Evolutionary conservation across 2,113 vertebrate species (phyloP), one percentile per base, ranked within the genome.

Genomic region (Amia ocellicauda): DNA sequence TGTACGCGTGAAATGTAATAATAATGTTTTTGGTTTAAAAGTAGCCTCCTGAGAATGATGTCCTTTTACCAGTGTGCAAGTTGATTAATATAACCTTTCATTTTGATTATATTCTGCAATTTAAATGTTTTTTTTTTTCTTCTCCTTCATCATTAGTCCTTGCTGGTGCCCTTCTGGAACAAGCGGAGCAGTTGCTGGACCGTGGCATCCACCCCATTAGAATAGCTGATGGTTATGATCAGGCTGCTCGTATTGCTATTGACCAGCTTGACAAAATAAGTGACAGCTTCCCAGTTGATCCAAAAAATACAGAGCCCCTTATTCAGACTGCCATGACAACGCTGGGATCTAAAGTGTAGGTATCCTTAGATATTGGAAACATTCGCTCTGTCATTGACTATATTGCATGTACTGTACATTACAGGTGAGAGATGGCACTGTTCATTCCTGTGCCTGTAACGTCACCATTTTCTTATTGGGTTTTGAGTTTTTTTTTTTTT

Each of bases 321-420:
- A 80, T 99, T 78, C 94, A 98, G 84, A 99, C 97, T 0, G 97
- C 97, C 42, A 98, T 98, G 86, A 99, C 97, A 50, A 98, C 97
- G 0, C 84, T 99, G 13, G 96, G 97, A 56, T 99, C 97, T 66
- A 99, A 99, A 93, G 93, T 99, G 97, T 99, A 77, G 80, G 93
- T 86, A 0, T 41, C 41, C 20, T 7, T 19, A 31, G 29, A 22
- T 2, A 26, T n/a, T 19, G 19, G n/a, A n/a, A n/a, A n/a, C n/a
- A n/a, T n/a, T n/a, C n/a, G n/a, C n/a, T n/a, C n/a, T n/a, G n/a
- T n/a, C n/a, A n/a, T n/a, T n/a, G n/a, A n/a, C n/a, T n/a, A n/a
- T n/a, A n/a, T n/a, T n/a, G n/a, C n/a, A n/a, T n/a, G n/a, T n/a
- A n/a, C n/a, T n/a, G n/a, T n/a, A n/a, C n/a, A n/a, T n/a, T n/a